Evolutionary conservation across 1,140 invertebrate species (phyloP).

Genomic region (Thalassaphorura encarpata): DNA sequence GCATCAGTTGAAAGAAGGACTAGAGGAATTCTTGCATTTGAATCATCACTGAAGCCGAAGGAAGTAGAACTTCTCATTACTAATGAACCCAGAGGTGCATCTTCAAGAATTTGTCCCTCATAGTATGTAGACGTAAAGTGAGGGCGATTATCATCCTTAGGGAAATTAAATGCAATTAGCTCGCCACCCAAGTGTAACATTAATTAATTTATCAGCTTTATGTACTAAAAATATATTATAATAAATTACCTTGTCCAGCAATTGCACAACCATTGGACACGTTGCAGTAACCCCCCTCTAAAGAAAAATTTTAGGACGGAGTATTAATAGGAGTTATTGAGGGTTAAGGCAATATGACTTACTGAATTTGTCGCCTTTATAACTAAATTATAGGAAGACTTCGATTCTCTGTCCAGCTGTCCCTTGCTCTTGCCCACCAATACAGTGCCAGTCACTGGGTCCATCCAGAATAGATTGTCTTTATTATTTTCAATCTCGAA

Average conservation of each 20-base stretch:
- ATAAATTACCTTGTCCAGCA: too few relatives aligned
- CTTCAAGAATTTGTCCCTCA: conserved; percentile 58
- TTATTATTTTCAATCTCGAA: conserved; percentile 72
- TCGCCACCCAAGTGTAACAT: too few relatives aligned
- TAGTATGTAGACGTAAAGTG: conserved; percentile 44
- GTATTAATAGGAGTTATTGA: too few relatives aligned
- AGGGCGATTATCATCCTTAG: conserved; percentile 28
- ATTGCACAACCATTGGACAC: neutral
- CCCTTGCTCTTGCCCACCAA: conserved; percentile 48
- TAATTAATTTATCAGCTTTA: neutral
- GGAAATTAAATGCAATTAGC: too few relatives aligned
- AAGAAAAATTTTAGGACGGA: too few relatives aligned
- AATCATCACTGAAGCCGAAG: neutral
- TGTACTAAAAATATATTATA: too few relatives aligned
- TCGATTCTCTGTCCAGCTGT: conserved; percentile 66
- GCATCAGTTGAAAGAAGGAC: conserved; percentile 66
- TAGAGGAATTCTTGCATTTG: conserved; percentile 44
- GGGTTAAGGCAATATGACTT: conserved; percentile 32
- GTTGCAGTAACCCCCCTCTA: conserved; percentile 1
- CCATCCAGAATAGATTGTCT: conserved; percentile 64
- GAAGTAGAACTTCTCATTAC: conserved; percentile 43
- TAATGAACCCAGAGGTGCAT: conserved; percentile 56
- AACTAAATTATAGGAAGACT: conserved; percentile 68
- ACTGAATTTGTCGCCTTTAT: conserved; percentile 78
- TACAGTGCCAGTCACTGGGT: conserved; percentile 73